Evolutionary conservation across 2,888 invertebrate genomes (phyloP), one percentile per base, ranked within the genome.

Genomic region (Eilema griseolum): DNA sequence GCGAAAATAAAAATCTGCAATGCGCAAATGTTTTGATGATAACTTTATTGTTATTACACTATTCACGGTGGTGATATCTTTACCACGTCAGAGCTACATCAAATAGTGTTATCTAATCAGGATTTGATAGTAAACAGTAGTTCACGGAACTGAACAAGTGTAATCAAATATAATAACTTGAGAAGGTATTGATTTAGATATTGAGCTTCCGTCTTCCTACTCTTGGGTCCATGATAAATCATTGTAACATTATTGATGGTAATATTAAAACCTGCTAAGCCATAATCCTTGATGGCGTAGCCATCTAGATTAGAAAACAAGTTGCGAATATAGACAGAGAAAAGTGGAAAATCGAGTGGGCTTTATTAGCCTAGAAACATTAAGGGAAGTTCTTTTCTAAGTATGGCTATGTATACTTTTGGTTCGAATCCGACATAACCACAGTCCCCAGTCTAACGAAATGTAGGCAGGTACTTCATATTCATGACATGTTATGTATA

Each of bases 1-100:
- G 52, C 52, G 20, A 33, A 37, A 23, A 69, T 16, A 24, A 62
- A 87, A 85, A 84, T 84, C 89, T 86, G 89, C 89, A 90, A 84
- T 90, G 90, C 88, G 87, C 77, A 79, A 85, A 74, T 75, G 74
- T 71, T 66, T 61, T 26, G 64, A 26, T 62, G 61, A 74, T 68
- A 67, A 33, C 31, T 20, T 64, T 14, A 24, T 41, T 62, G n/a
- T 57, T 33, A 31, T 33, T 23, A 26, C 23, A 16, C 33, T n/a
- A 26, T 33, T 33, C 31, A n/a, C 23, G 11, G 0, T n/a, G n/a
- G 41, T 24, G 33, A 23, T 57, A 52, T 26, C 16, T 14, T 64
- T 52, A 23, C 33, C 8, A 23, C 56, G 66, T 23, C 33, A 66
- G 31, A 57, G 14, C 24, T 56, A 24, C 24, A 57, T 66, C 57